Evolutionary conservation across 2,888 invertebrate genomes (phyloP).

Genomic region (Mycogona germanica): DNA sequence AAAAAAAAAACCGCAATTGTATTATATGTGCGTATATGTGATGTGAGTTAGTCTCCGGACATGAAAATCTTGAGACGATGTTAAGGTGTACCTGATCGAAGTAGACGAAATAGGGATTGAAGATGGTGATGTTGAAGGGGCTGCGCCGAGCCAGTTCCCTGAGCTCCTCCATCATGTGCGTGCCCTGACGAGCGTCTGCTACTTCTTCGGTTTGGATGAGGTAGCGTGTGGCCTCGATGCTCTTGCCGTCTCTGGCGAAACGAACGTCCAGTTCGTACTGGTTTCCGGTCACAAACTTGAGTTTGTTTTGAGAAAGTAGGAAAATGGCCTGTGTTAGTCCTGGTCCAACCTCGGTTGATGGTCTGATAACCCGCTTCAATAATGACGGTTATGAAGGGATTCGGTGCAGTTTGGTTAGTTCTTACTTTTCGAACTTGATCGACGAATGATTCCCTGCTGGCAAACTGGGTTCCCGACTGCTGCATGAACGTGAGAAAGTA

Average conservation of each 20-base stretch:
- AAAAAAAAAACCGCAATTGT: too few relatives aligned
- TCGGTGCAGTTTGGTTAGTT: too few relatives aligned
- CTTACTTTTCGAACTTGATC: conserved; percentile 56
- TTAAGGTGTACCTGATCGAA: conserved; percentile 48
- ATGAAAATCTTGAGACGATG: background rate
- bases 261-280: conserved; percentile 72
- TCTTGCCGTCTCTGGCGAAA: conserved; percentile 58
- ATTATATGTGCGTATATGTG: too few relatives aligned
- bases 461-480: conserved; percentile 49
- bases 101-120: conserved; percentile 91
- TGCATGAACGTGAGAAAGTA: conserved; percentile 65
- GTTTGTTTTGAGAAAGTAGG: too few relatives aligned
- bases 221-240: conserved; percentile 70
- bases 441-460: conserved; percentile 58
- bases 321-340: too few relatives aligned
- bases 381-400: too few relatives aligned
- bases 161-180: conserved; percentile 75
- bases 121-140: conserved; percentile 72
- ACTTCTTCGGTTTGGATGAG: conserved; percentile 80
- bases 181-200: conserved; percentile 78
- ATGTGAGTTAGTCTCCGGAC: background rate
- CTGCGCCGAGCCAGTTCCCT: conserved; percentile 62
- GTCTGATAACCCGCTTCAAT: too few relatives aligned
- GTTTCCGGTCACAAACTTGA: conserved; percentile 28
- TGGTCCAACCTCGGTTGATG: too few relatives aligned